Base-by-base conservation (phyloP, 2,797 vertebrate genomes). In the Myotis pilosus region DNA sequence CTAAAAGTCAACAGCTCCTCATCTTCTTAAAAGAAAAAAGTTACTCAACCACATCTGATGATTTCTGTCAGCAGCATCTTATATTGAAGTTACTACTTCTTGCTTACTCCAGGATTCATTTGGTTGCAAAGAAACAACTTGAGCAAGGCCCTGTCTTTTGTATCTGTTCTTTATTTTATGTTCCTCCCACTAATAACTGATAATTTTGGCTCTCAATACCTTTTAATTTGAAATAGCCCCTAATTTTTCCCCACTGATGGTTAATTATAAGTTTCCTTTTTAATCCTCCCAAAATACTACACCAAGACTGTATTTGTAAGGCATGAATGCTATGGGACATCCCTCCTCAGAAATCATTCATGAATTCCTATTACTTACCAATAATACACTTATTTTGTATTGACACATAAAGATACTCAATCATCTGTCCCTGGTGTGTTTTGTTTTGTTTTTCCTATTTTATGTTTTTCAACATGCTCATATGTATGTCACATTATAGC, bases 51-150 rank as follows among this genome's bases (percentile, higher is more conserved):
- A 78, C 55, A 41, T 51, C 38, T 23, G 25, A 68, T n/a, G 20
- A 16, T 44, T 53, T 92, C 76, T 86, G 7, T 82, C 47, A 92
- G 25, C 41, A 88, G 62, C 4, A 79, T 33, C 84, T 85, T 49
- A 19, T 33, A 20, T n/a, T 94, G 53, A 41, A 47, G 9, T 81
- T 69, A 51, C 20, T 38, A 74, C 20, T 17, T 82, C 74, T 86
- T 38, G 12, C 53, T 86, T 76, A 75, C 17, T 76, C 64, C 47
- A 74, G 44, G 36, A 44, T 44, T 87, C 53, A 23, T n/a, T 68
- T 84, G 62, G n/a, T 82, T 75, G 89, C 57, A 96, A 72, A 91
- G 71, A 68, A 91, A 78, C 15, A 66, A 57, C 30, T 75, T 47
- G 83, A 72, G 22, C 11, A 44, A 64, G 3, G 8, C 3, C 30